Conservation (phyloP, 2,113 vertebrate genomes). For the Anolis sagrei region DNA sequence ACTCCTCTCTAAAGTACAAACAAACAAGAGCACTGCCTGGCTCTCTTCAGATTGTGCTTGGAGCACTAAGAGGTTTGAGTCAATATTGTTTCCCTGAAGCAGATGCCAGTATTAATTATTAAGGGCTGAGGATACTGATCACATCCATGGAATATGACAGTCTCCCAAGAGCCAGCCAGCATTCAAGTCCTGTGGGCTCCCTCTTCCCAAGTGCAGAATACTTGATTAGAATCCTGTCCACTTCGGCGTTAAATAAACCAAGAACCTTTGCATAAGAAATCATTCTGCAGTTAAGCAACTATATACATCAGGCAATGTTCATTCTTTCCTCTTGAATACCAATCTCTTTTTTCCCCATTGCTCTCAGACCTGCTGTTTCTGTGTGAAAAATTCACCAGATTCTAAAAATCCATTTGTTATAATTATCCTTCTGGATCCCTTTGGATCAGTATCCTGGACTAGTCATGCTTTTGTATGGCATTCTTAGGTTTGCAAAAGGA, state of each 20-base stretch:
- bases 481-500: no score
- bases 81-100: conserved; percentile 21
- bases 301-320: not conserved
- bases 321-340: conserved; percentile 31
- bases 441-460: not conserved
- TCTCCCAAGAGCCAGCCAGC: conserved; percentile 1
- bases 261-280: conserved; percentile 36
- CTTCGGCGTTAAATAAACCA: conserved; percentile 37
- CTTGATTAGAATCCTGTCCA: conserved; percentile 54
- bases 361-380: not conserved
- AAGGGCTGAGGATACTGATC: conserved; percentile 25
- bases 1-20: not conserved
- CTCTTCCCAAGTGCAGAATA: conserved; percentile 22
- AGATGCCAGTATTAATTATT: conserved; percentile 54
- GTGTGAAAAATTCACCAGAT: not conserved
- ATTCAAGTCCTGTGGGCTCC: conserved; percentile 38
- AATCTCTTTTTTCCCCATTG: not conserved
- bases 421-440: not conserved
- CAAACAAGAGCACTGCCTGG: accelerated
- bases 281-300: conserved; percentile 43
- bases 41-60: not conserved
- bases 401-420: not conserved
- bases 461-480: no score
- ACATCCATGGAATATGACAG: conserved; percentile 24
- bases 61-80: not conserved